Evolutionary conservation across 2,888 invertebrate genomes (phyloP).

Genomic region (Calameuta pallipes): DNA sequence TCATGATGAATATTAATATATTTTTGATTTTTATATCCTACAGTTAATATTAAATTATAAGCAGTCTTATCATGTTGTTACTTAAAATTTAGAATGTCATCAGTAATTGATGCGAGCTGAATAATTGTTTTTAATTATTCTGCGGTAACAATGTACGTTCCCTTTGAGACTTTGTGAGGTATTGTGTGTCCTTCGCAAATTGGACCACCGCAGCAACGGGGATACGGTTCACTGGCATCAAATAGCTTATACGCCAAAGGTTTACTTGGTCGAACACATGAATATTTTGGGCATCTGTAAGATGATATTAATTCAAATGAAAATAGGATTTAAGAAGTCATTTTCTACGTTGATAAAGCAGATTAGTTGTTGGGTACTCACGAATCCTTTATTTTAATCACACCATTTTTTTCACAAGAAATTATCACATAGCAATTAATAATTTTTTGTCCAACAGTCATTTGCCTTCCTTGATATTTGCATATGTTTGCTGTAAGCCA

Average conservation of each 20-base stretch:
- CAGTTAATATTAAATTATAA: background rate
- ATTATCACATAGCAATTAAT: conserved; percentile 20
- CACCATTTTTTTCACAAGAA: conserved; percentile 21
- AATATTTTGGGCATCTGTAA: conserved; percentile 23
- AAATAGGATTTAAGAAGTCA: background rate
- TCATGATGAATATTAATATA: background rate
- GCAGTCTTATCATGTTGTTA: background rate
- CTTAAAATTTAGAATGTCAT: background rate
- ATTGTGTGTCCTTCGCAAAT: conserved; percentile 5
- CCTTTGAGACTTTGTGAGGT: background rate
- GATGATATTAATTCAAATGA: background rate
- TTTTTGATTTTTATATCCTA: background rate
- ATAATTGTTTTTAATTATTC: background rate
- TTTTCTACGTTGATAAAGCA: background rate
- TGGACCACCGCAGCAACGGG: conserved; percentile 27
- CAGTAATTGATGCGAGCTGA: background rate
- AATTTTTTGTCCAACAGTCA: conserved; percentile 24
- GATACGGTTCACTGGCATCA: conserved; percentile 24
- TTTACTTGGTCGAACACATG: conserved; percentile 18
- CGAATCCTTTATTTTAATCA: conserved; percentile 17
- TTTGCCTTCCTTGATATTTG: conserved; percentile 23
- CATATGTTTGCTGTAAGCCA: conserved; percentile 25
- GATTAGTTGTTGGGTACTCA: conserved; percentile 13
- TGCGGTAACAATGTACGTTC: background rate
- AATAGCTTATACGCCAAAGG: conserved; percentile 16